Evolutionary conservation across 2,888 invertebrate genomes (phyloP).

Genomic region (Drosophila heteroneura): DNA sequence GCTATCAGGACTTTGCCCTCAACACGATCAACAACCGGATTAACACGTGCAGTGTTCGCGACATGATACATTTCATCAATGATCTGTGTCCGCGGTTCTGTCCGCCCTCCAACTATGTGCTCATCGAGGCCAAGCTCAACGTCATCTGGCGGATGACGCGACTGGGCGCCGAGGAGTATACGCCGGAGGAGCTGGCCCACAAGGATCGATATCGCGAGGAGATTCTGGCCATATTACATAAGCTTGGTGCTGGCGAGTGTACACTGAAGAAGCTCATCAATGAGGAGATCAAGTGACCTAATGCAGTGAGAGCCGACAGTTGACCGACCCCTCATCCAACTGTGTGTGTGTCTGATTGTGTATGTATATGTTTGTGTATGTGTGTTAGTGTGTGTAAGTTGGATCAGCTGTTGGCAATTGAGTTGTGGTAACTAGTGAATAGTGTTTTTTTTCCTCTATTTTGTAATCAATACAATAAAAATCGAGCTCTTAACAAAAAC

Average conservation of each 20-base stretch:
- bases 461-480: constrained; percentile 61
- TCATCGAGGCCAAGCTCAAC: constrained; percentile 84
- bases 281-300: constrained; percentile 79
- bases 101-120: constrained; percentile 84
- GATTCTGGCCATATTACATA: constrained; percentile 82
- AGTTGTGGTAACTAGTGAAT: constrained; percentile 35
- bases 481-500: constrained; percentile 22
- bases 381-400: constrained; percentile 15
- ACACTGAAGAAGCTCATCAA: constrained; percentile 83
- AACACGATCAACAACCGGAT: constrained; percentile 84
- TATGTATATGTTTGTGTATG: constrained; percentile 12
- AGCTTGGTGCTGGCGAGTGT: constrained; percentile 84
- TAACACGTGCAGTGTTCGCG: constrained; percentile 80
- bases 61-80: constrained; percentile 84
- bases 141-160: constrained; percentile 85
- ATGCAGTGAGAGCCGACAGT: constrained; percentile 55
- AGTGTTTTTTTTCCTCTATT: constrained; percentile 30
- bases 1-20: constrained; percentile 84
- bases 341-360: constrained; percentile 14
- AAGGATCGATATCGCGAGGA: constrained; percentile 84
- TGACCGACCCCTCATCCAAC: constrained; percentile 1
- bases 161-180: constrained; percentile 72
- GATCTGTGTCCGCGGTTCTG: constrained; percentile 84
- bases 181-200: constrained; percentile 78
- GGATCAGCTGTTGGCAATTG: constrained; percentile 22